A percentile compares a stretch with the other conserved stretches of the same genome.
Evolutionary conservation across 1,140 invertebrate species (phyloP).

Genomic region (Teleopsis dalmanni): DNA sequence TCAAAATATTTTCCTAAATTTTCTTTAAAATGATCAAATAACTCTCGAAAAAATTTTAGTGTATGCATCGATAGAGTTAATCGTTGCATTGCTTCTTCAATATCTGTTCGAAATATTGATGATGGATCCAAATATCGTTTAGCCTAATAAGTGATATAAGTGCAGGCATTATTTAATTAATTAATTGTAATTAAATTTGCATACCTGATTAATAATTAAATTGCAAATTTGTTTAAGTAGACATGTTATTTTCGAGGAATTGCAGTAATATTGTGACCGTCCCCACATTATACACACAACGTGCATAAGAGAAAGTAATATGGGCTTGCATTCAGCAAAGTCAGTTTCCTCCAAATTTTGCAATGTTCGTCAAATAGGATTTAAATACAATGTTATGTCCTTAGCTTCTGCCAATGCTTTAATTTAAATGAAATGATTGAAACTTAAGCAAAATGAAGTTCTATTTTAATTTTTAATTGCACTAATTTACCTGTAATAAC

Average conservation of each 20-base stretch:
- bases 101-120: slow-evolving; percentile 84
- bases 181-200: background rate
- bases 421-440: slow-evolving; percentile 12
- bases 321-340: slow-evolving; percentile 67
- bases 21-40: slow-evolving; percentile 63
- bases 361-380: slow-evolving; percentile 73
- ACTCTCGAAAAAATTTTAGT: slow-evolving; percentile 53
- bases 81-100: slow-evolving; percentile 75
- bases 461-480: background rate
- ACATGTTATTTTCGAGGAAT: slow-evolving; percentile 80
- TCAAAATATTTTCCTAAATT: slow-evolving; percentile 54
- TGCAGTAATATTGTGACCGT: slow-evolving; percentile 80
- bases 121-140: slow-evolving; percentile 77
- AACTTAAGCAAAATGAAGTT: background rate
- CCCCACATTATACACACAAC: slow-evolving; percentile 83
- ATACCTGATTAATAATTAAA: slow-evolving; percentile 74
- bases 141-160: slow-evolving; percentile 49
- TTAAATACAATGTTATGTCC: slow-evolving; percentile 81
- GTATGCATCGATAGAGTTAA: slow-evolving; percentile 65
- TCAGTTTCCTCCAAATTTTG: slow-evolving; percentile 76
- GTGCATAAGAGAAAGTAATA: slow-evolving; percentile 73
- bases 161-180: background rate
- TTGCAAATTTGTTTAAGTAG: slow-evolving; percentile 85
- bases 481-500: slow-evolving; percentile 58
- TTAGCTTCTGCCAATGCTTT: slow-evolving; percentile 78